These are phyloP conservation scores for Gambusia holbrooki DNA, from an alignment of 2,113 vertebrate species.

Conservation along the genomic window DNA sequence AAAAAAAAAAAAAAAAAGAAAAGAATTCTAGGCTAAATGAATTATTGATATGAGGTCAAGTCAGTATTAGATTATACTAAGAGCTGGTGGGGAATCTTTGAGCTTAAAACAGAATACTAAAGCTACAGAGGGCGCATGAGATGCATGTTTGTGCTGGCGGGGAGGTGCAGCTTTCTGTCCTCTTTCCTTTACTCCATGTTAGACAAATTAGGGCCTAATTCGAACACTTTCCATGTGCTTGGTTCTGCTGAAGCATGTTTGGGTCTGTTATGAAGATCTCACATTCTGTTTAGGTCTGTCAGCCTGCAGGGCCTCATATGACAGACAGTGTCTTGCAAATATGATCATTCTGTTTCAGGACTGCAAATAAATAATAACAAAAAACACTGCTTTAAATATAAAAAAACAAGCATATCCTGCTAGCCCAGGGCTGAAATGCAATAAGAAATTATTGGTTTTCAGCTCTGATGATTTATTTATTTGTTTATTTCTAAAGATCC, in stretches of 20 bases:
- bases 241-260: background rate
- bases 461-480: no score
- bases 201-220: conserved; percentile 9
- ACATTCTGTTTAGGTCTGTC: background rate
- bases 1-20: no score
- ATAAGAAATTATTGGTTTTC: no score
- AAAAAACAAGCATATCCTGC: no score
- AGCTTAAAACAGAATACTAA: conserved; percentile 62
- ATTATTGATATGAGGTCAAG: conserved; percentile 71
- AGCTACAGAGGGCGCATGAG: conserved; percentile 8
- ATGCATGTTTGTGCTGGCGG: conserved; percentile 19
- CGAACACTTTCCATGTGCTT: background rate
- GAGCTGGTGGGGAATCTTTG: conserved; percentile 42
- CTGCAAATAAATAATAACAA: no score
- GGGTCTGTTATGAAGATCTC: background rate
- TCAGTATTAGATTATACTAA: conserved; percentile 55
- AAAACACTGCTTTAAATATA: no score
- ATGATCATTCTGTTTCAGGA: no score
- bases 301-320: background rate
- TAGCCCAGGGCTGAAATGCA: no score
- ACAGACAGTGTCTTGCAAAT: background rate
- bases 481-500: no score
- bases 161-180: conserved; percentile 10
- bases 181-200: background rate
- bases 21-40: conserved; percentile 38